phyloP scores from a whole-genome alignment of 2,888 invertebrate species.

The Himalopsyche kuldschensis region DNA sequence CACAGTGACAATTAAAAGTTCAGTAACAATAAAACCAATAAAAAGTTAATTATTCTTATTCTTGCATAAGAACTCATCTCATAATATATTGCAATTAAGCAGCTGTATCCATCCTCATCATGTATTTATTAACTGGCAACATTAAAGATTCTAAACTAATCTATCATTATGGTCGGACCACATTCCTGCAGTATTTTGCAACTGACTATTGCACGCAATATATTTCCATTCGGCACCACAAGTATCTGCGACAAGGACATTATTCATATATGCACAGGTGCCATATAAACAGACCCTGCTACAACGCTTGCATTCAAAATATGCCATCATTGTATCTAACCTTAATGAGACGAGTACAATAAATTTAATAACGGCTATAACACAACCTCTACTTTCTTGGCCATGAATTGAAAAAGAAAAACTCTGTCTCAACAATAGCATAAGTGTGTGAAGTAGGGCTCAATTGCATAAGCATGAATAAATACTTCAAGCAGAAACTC shows the following conservation, averaged over 20 bases:
- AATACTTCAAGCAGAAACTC: not conserved
- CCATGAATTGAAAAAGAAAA: not conserved
- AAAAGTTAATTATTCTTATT: no score
- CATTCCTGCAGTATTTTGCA: no score
- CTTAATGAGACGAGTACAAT: not conserved
- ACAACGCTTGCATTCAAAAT: no score
- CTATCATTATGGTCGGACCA: no score
- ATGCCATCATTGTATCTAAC: not conserved
- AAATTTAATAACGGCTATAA: not conserved
- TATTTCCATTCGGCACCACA: not conserved
- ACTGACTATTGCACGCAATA: not conserved
- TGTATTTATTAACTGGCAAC: no score
- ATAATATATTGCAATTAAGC: no score
- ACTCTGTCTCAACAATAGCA: not conserved
- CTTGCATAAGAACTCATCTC: no score
- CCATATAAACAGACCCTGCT: not conserved
- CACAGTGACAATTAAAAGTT: no score
- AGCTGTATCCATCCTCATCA: no score
- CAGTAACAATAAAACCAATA: no score
- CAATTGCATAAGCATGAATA: slow-evolving; percentile 10
- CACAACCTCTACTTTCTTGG: not conserved
- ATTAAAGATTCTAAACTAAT: no score
- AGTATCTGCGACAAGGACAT: not conserved
- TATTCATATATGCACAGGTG: not conserved
- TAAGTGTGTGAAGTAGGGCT: slow-evolving; percentile 13